Evolutionary conservation across 2,797 vertebrate genomes (phyloP), one percentile per base, ranked within the genome.

Genomic region (Nannoperca obscura): DNA sequence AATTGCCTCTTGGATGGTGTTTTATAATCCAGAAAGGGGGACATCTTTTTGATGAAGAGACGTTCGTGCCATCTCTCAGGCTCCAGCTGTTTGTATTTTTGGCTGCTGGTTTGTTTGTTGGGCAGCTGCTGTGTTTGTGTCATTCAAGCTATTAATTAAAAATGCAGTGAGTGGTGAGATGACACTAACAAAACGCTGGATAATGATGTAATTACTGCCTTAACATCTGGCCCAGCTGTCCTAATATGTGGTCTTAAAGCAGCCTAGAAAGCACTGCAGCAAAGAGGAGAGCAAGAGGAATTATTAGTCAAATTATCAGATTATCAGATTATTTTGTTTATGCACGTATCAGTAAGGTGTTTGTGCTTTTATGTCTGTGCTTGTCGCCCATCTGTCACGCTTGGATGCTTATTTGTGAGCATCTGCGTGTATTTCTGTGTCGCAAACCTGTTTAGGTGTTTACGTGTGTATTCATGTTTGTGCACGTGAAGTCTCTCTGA

Each of bases 81-180:
- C 81, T 81, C 80, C 90, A 91, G 90, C 87, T 91, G 91, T 90
- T 91, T 89, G 77, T 88, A 83, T 90, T 90, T 90, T 88, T 86
- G 72, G 78, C 77, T 0, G 15, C 67, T 30, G 62, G 75, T 86
- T 88, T 90, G 78, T 89, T 85, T 83, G 47, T 74, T 59, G 12
- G 76, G 47, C 27, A 13, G 40, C 76, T 77, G 78, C 49, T 85
- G 74, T 76, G 75, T 88, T 89, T 85, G 78, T 86, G 73, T 85
- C 69, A 12, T 47, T 83, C 61, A 58, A 40, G 40, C 75, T 69
- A 77, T 83, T 85, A 80, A 86, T 87, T 81, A 76, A 87, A 87
- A 82, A 30, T 62, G 50, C 4, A 6, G 19, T 0, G 2, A 65
- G 78, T 76, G 76, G 60, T 44, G 81, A 71, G 60, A 76, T 81